Evolutionary conservation across 1,140 invertebrate genomes (phyloP), one percentile per base, ranked within the genome.

Genomic region (Drosophila persimilis): DNA sequence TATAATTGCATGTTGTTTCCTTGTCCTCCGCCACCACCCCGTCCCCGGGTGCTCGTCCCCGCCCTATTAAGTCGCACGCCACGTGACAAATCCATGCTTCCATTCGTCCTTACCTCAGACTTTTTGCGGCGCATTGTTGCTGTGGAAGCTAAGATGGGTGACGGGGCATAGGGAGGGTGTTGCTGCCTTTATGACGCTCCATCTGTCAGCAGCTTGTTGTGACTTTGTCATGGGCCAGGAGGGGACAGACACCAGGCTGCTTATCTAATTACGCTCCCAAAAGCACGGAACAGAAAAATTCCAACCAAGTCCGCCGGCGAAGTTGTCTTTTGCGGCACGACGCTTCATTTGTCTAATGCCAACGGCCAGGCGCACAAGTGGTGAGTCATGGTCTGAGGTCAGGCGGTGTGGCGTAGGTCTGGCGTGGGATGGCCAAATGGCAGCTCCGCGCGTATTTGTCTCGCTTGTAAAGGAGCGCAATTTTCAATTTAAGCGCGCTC

Each of bases 1-100:
- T 85, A 86, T 85, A 85, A 85, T 85, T 85, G 80, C 81, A 85
- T 86, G 80, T 85, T 84, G 72, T 77, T 66, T 80, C 55, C 77
- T 64, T 61, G 69, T 73, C 58, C 58, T 44, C 65, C 66, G 26
- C 51, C 24, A 6, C 24, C 24, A 26, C 24, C 24, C 24, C 15
- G 15, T 15, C 15, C 15, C 15, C 15, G 15, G 3, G 71, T 73
- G 39, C 70, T 55, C 53, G 17, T n/a, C 41, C 7, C 4, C 9
- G 17, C 22, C 7, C 6, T 44, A 22, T 46, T 51, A 64, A 67
- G 71, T 73, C 48, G 41, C 65, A 31, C 51, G 65, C 63, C 65
- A 56, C 73, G 57, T 73, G 58, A 62, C 54, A 73, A 50, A 52
- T 72, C 48, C 65, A 31, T 54, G 22, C 44, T 62, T 22, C n/a